Evolutionary conservation across 2,113 vertebrate genomes (phyloP).

Genomic region (Phylloscopus trochiloides): DNA sequence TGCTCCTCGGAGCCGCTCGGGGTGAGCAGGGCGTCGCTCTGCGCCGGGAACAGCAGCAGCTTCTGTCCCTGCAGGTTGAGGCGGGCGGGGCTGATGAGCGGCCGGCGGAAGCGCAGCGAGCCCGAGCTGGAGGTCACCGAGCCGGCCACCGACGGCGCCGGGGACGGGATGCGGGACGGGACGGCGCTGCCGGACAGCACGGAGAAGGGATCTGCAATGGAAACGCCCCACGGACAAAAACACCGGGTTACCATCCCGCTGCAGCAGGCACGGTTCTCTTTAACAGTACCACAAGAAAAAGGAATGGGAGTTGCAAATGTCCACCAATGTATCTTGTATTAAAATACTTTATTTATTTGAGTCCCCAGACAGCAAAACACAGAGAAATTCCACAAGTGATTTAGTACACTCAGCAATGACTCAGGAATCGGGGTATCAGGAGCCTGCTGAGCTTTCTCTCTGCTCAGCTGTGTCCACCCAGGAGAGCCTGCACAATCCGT

Average conservation of each 20-base stretch:
- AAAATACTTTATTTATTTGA: background rate
- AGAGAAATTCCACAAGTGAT: background rate
- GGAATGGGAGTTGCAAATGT: rapidly evolving
- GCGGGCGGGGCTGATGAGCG: constrained; percentile 93
- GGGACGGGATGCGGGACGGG: constrained; percentile 84
- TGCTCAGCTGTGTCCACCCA: background rate
- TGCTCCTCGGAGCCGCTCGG: constrained; percentile 68
- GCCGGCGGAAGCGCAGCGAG: constrained; percentile 84
- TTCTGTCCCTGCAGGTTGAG: constrained; percentile 88
- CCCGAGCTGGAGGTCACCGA: constrained; percentile 85
- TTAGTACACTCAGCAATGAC: background rate
- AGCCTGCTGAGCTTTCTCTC: background rate
- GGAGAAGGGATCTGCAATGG: constrained; percentile 84
- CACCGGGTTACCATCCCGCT: background rate
- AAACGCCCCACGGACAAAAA: rapidly evolving
- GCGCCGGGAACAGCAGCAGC: constrained; percentile 80
- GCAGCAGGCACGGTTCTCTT: too few species aligned
- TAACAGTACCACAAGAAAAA: background rate
- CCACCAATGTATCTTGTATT: rapidly evolving
- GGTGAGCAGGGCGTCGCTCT: constrained; percentile 32
- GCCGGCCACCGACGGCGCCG: constrained; percentile 84
- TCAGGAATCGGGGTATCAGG: background rate
- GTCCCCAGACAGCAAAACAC: background rate
- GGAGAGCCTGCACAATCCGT: background rate
- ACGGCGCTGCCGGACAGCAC: constrained; percentile 79